Evolutionary conservation across 2,888 invertebrate genomes (phyloP).

Genomic region (Tenthredo notha): DNA sequence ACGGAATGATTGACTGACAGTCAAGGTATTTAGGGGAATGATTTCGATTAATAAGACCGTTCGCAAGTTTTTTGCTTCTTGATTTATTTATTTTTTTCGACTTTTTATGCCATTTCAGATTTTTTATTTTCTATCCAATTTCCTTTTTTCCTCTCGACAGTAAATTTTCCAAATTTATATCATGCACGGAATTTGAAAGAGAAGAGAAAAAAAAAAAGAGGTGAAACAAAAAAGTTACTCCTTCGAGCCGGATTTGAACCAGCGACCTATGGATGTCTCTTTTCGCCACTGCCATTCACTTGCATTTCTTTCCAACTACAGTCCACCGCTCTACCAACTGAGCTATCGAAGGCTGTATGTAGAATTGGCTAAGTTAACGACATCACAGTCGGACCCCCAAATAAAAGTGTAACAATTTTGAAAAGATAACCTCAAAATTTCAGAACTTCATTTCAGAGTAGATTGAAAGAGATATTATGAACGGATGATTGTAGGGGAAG

Average conservation of each 20-base stretch:
- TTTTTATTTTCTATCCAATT: not conserved
- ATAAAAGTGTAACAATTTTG: not conserved
- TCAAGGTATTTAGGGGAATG: not conserved
- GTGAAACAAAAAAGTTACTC: conserved; percentile 57
- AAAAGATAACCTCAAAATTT: not conserved
- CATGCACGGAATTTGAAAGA: no score
- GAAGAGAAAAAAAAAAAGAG: no score
- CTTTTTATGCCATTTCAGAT: not conserved
- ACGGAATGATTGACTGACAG: conserved; percentile 11
- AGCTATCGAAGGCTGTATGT: conserved; percentile 75
- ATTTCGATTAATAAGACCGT: not conserved
- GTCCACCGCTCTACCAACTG: conserved; percentile 79
- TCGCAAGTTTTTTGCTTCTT: not conserved
- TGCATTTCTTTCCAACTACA: conserved; percentile 71
- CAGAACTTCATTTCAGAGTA: not conserved
- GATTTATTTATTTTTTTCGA: not conserved
- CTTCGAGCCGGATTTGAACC: conserved; percentile 77
- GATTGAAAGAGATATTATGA: not conserved
- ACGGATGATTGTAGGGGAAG: not conserved
- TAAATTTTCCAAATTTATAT: no score
- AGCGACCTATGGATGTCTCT: conserved; percentile 75
- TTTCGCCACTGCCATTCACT: not conserved
- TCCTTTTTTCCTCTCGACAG: not conserved
- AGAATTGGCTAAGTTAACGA: conserved; percentile 8
- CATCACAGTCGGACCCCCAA: conserved; percentile 1